A percentile compares a stretch with the other conserved stretches of the same genome.
Evolutionary conservation across 2,888 invertebrate species (phyloP).

Genomic region (Acanthoscelides obtectus): DNA sequence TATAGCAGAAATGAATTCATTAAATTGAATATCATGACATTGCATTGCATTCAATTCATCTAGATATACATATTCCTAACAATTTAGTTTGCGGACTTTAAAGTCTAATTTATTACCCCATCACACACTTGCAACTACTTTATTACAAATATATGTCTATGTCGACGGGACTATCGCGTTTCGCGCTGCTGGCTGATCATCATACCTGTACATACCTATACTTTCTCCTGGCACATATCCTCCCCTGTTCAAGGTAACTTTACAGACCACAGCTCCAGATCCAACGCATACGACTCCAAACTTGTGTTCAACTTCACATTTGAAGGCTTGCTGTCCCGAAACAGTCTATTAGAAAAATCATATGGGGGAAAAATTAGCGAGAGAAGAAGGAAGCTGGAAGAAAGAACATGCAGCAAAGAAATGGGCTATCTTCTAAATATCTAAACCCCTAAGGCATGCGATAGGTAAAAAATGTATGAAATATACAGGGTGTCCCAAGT

Average conservation of each 20-base stretch:
- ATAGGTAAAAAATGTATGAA: background rate
- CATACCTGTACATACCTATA: slow-evolving; percentile 63
- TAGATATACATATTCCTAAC: no score
- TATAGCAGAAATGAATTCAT: no score
- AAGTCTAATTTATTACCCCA: no score
- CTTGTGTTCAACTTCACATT: slow-evolving; percentile 87
- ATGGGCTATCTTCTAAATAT: background rate
- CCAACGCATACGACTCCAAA: slow-evolving; percentile 85
- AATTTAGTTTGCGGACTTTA: no score
- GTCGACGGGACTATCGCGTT: no score
- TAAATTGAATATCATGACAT: no score
- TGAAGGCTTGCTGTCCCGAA: slow-evolving; percentile 73
- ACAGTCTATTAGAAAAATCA: slow-evolving; percentile 39
- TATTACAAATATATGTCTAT: no score
- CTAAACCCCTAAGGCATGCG: slow-evolving; percentile 1
- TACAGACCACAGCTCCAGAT: slow-evolving; percentile 80
- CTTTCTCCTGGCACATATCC: slow-evolving; percentile 95
- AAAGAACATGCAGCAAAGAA: slow-evolving; percentile 8
- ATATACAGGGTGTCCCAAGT: no score
- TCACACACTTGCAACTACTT: no score
- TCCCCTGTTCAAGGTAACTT: slow-evolving; percentile 82
- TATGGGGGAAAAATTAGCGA: slow-evolving; percentile 22
- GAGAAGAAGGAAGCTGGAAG: slow-evolving; percentile 9
- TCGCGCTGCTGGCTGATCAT: no score
- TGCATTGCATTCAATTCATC: no score